phyloP scores from a whole-genome alignment of 2,113 vertebrate genomes.

The Campylomormyrus numenius region DNA sequence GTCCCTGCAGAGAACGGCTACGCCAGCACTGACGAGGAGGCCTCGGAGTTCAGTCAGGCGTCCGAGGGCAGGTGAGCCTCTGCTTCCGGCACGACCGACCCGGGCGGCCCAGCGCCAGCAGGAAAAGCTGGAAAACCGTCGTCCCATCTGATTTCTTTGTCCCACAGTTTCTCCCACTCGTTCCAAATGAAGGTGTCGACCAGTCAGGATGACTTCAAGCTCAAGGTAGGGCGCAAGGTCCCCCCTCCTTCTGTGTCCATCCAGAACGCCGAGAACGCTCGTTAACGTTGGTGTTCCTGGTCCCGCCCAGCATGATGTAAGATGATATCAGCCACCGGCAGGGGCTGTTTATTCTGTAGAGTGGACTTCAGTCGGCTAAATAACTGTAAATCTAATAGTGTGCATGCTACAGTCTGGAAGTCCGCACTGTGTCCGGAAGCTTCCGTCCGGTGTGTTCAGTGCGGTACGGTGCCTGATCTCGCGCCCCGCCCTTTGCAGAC shows the following conservation, averaged over 20 bases:
- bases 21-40: conserved; percentile 85
- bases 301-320: neutral
- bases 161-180: conserved; percentile 66
- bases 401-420: neutral
- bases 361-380: neutral
- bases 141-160: neutral
- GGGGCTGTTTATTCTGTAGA: neutral
- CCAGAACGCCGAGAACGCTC: neutral
- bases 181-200: conserved; percentile 86
- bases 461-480: neutral
- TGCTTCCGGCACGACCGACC: no score
- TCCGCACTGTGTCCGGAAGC: neutral
- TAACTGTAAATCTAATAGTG: neutral
- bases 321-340: neutral
- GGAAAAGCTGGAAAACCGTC: neutral
- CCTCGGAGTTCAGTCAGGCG: conserved; percentile 82
- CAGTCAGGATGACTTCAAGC: conserved; percentile 93
- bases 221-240: conserved; percentile 65
- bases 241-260: neutral
- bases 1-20: conserved; percentile 79
- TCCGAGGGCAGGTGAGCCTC: conserved; percentile 80
- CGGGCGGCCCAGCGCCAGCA: neutral
- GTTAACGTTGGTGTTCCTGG: neutral
- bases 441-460: neutral
- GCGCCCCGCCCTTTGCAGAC: conserved; percentile 51